Evolutionary conservation across 37 sponge, comb jelly and placozoan genomes (phyloP), one percentile per base, ranked within the genome.

Genomic region (Bolinopsis microptera): DNA sequence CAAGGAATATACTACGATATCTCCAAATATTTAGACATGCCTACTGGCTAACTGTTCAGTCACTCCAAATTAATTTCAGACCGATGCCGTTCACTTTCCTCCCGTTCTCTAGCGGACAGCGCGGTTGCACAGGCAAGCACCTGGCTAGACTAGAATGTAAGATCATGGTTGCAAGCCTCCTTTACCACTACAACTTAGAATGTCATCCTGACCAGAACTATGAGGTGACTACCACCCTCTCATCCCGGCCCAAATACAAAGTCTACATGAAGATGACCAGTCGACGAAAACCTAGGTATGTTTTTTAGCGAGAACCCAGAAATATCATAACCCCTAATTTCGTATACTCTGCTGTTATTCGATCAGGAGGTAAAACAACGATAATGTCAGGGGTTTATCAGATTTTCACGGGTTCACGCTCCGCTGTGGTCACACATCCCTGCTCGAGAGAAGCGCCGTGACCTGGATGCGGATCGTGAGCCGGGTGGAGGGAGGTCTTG

Each of bases 31-130:
- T n/a, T n/a, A n/a, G n/a, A n/a, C n/a, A n/a, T n/a, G n/a, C n/a
- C n/a, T n/a, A n/a, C n/a, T n/a, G n/a, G n/a, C n/a, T n/a, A n/a
- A n/a, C n/a, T n/a, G n/a, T n/a, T n/a, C n/a, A n/a, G n/a, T n/a
- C n/a, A n/a, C n/a, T n/a, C n/a, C n/a, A n/a, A n/a, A n/a, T n/a
- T n/a, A n/a, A n/a, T 86, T 86, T 86, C 90, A 86, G 90, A 39
- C 90, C 90, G 48, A 39, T 86, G 61, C 90, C 90, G 24, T 86
- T 86, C 90, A 86, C 90, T 18, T 86, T 28, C 90, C 36, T 86
- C 18, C 90, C 90, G 28, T 86, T 86, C 61, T 86, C 90, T 1
- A 86, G 61, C 36, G 90, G 90, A 8, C 8, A n/a, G 21, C 90
- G 90, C 0, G 41, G 61, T 40, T 86, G 90, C 90, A 0, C 61